Conservation (phyloP, 2,888 invertebrate species). For the Eupithecia insigniata region DNA sequence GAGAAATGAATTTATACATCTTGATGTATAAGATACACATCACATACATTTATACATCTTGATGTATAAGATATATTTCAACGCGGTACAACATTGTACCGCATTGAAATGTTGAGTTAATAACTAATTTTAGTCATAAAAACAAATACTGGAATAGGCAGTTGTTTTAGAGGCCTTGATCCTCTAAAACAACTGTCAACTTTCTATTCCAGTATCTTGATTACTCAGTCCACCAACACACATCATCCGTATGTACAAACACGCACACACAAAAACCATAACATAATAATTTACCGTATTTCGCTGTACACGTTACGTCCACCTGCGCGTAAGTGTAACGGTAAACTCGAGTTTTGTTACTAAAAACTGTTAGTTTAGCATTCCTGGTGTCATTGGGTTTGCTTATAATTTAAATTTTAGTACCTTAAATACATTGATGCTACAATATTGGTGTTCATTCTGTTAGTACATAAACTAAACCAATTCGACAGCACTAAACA, state of each 20-base stretch:
- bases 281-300: slow-evolving; percentile 76
- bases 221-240: slow-evolving; percentile 22
- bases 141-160: not conserved
- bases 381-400: slow-evolving; percentile 42
- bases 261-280: slow-evolving; percentile 57
- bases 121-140: not conserved
- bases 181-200: not conserved
- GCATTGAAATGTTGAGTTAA: too few relatives aligned
- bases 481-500: not conserved
- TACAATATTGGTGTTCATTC: not conserved
- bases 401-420: slow-evolving; percentile 23
- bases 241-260: slow-evolving; percentile 27
- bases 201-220: not conserved
- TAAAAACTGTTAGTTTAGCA: slow-evolving; percentile 27
- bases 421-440: not conserved
- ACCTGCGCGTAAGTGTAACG: slow-evolving; percentile 81
- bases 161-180: too few relatives aligned
- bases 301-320: slow-evolving; percentile 83
- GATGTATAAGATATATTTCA: too few relatives aligned
- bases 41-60: too few relatives aligned
- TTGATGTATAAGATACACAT: too few relatives aligned
- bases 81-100: not conserved
- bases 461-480: slow-evolving; percentile 5
- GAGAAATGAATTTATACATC: too few relatives aligned
- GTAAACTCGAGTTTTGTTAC: slow-evolving; percentile 46